Evolutionary conservation across 30 jellyfish, hydroid and myxozoan species (phyloP).

Genomic region (Aurelia sp.): DNA sequence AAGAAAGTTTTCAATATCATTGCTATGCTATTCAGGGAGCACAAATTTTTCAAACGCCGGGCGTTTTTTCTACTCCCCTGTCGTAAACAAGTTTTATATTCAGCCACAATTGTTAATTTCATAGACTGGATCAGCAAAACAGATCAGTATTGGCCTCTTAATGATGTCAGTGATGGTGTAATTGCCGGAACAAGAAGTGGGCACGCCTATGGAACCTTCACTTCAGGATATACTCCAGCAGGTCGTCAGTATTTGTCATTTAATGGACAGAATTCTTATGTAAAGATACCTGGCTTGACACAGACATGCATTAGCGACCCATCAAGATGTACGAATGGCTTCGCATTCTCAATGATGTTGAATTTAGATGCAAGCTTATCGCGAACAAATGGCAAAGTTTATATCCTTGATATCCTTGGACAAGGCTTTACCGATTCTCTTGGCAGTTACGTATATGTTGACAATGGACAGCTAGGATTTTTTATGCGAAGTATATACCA

Average conservation of each 20-base stretch:
- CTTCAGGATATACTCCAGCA: background rate
- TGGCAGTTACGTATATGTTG: slow-evolving; percentile 58
- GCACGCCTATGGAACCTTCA: slow-evolving; percentile 54
- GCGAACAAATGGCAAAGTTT: slow-evolving; percentile 12
- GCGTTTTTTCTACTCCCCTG: too few relatives aligned
- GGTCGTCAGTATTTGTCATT: slow-evolving; percentile 54
- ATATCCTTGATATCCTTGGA: slow-evolving; percentile 77
- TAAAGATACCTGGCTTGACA: slow-evolving; percentile 38
- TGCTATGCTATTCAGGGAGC: too few relatives aligned
- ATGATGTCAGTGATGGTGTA: slow-evolving; percentile 37
- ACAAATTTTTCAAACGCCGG: too few relatives aligned
- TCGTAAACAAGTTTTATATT: too few relatives aligned
- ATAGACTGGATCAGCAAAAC: slow-evolving; percentile 84
- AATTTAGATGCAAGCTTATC: slow-evolving; percentile 33
- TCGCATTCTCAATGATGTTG: slow-evolving; percentile 72
- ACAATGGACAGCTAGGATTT: slow-evolving; percentile 49
- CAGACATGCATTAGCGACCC: slow-evolving; percentile 88
- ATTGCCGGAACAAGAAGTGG: slow-evolving; percentile 86
- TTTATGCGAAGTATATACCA: slow-evolving; percentile 34
- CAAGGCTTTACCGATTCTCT: slow-evolving; percentile 53
- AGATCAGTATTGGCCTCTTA: slow-evolving; percentile 93
- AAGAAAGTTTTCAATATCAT: too few relatives aligned
- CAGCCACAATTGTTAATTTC: too few relatives aligned
- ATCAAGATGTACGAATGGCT: slow-evolving; percentile 81
- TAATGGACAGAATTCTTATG: slow-evolving; percentile 72